Base-by-base conservation (phyloP, 2,888 invertebrate genomes). In the Mayetiola destructor region DNA sequence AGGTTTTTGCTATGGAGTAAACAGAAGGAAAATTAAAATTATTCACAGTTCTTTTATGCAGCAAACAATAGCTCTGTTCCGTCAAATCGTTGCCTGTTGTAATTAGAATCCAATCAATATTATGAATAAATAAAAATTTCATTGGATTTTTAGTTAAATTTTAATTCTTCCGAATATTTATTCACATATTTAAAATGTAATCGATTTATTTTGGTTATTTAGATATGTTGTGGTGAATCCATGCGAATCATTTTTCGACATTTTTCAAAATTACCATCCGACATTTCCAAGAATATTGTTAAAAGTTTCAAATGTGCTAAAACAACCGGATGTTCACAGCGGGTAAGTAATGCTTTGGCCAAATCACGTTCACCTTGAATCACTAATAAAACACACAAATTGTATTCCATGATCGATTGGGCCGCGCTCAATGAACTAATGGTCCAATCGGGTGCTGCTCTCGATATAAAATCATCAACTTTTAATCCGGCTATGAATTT, bases 361-460 rank as follows among this genome's bases (percentile, higher is more conserved):
- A 84, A 82, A 60, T 84, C 82, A 48, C 81, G 75, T 66, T 89
- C 87, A 3, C 85, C 86, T 59, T 84, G 76, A 48, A 87, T 75
- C 14, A 85, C 81, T 66, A 85, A 80, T 9, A 82, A 82, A 2
- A 86, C 84, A 5, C 87, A 85, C 61, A 88, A 75, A 71, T 89
- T 88, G 65, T 88, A 88, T 61, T 82, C 81, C 64, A 86, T 75
- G 27, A 86, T 77, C n/a, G 82, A 80, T 64, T 80, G 79, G 0
- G 83, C 85, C 16, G 80, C 81, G 30, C 76, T 72, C 39, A 82
- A 64, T 37, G 80, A 82, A 61, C 71, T 72, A 0, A 72, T 66
- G 59, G 70, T 67, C 72, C 72, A 72, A 82, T 65, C 75, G 20
- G 60, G 60, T 6, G 67, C 66, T 54, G 73, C 71, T 14, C 75